Conservation (phyloP, 1,140 invertebrate genomes). For the Chrysoperla carnea region DNA sequence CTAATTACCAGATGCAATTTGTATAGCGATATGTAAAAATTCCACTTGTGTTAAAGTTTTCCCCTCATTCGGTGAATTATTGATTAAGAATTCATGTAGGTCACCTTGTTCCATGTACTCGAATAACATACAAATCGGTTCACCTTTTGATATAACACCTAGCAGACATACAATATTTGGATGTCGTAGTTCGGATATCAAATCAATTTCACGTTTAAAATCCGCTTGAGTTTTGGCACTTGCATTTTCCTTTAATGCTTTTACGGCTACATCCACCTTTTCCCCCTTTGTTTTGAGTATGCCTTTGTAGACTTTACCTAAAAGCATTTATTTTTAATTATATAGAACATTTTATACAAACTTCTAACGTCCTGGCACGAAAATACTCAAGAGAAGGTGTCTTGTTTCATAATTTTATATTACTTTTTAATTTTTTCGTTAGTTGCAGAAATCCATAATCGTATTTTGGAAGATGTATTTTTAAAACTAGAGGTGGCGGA, state of each 20-base stretch:
- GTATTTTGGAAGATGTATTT: no score
- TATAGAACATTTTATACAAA: no score
- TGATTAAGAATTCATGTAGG: conserved; percentile 84
- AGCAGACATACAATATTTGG: conserved; percentile 91
- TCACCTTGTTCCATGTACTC: conserved; percentile 91
- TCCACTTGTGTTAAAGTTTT: conserved; percentile 59
- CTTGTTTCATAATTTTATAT: no score
- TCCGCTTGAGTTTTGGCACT: conserved; percentile 80
- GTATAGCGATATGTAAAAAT: conserved; percentile 68
- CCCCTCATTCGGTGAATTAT: conserved; percentile 68
- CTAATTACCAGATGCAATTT: conserved; percentile 65
- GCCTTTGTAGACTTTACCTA: conserved; percentile 82
- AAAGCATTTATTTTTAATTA: no score
- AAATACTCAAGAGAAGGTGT: no score
- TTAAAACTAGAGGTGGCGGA: no score
- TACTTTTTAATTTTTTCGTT: no score
- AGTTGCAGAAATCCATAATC: no score
- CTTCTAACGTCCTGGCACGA: no score
- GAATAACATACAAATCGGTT: conserved; percentile 90
- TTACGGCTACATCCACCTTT: conserved; percentile 74
- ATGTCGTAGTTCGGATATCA: conserved; percentile 86
- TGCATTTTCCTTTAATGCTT: conserved; percentile 86
- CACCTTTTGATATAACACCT: conserved; percentile 77
- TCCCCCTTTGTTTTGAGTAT: conserved; percentile 52
- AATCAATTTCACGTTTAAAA: conserved; percentile 76